Percentiles rank a stretch among this genome's conserved stretches.
Conservation (phyloP, 2,113 vertebrate genomes). For the Erinaceus europaeus region DNA sequence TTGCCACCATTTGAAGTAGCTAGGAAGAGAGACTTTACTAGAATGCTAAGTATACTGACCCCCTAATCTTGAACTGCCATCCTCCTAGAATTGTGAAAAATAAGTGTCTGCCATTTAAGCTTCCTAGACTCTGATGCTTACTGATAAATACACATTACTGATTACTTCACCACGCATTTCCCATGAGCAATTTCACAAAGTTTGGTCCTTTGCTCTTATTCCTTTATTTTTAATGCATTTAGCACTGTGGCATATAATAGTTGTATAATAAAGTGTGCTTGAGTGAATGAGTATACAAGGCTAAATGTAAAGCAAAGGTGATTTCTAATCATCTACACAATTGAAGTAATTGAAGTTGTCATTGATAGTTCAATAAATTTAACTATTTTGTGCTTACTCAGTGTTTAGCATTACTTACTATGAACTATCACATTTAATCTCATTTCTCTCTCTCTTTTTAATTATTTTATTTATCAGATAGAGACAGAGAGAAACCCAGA, state of each 20-base stretch:
- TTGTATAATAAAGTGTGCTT: not conserved
- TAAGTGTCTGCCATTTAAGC: accelerated
- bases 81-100: not conserved
- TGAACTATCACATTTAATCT: not conserved
- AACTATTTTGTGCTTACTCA: not conserved
- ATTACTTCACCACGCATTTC: too few relatives aligned
- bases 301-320: not conserved
- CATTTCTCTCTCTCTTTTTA: not conserved
- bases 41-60: not conserved
- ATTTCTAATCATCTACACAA: not conserved
- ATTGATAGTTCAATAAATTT: not conserved
- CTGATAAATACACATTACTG: too few relatives aligned
- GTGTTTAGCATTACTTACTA: not conserved
- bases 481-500: too few relatives aligned
- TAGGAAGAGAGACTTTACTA: not conserved
- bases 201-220: too few relatives aligned
- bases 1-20: not conserved
- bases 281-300: not conserved
- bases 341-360: not conserved
- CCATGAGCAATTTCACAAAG: too few relatives aligned
- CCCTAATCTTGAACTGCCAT: not conserved
- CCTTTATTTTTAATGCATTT: too few relatives aligned
- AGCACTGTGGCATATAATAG: too few relatives aligned
- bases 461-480: too few relatives aligned
- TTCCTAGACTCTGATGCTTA: too few relatives aligned